Evolutionary conservation across 2,113 vertebrate species (phyloP), one percentile per base, ranked within the genome.

Genomic region (Benitochromis conjunctus): DNA sequence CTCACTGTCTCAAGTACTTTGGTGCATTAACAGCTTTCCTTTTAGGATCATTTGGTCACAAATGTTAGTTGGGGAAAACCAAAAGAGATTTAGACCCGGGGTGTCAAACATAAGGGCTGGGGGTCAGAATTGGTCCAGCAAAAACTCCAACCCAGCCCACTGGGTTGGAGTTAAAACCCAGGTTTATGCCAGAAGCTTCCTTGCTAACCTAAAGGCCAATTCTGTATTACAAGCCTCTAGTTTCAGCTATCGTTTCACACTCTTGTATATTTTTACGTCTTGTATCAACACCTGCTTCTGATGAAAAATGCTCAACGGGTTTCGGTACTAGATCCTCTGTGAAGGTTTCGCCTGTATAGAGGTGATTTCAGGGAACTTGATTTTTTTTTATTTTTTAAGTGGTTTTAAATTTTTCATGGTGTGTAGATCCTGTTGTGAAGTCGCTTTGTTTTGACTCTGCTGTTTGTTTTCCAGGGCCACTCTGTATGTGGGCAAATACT

Each of bases 401-500:
- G 14, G 24, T 29, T 74, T 48, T 19, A 7, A 19, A 51, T 31
- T 74, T 74, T 46, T 74, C 66, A 10, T 26, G 5, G 24, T 76
- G 5, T 51, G 16, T 18, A 26, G 43, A 51, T 51, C 51, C 16
- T 0, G 2, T 76, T 31, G 69, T 76, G 5, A 51, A 10, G 16
- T 48, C 11, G 6, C 11, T 85, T 57, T 54, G 19, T 82, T 56
- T 78, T 54, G 2, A 81, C 16, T 46, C 8, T 53, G 54, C 5
- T 10, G 74, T 58, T 55, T 66, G 21, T 66, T 29, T 79, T 79
- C 1, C 90, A 99, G 99, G 96, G 97, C 98, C 10, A 99, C 99
- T 7, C 93, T 99, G 2, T 99, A 99, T 9, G 98, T 99, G 4
- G 98, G 98, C 46, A 99, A 97, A 90, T 98, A 99, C 83, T 99